phyloP scores from a whole-genome alignment of 2,797 vertebrate genomes.

The Poecilia wingei region DNA sequence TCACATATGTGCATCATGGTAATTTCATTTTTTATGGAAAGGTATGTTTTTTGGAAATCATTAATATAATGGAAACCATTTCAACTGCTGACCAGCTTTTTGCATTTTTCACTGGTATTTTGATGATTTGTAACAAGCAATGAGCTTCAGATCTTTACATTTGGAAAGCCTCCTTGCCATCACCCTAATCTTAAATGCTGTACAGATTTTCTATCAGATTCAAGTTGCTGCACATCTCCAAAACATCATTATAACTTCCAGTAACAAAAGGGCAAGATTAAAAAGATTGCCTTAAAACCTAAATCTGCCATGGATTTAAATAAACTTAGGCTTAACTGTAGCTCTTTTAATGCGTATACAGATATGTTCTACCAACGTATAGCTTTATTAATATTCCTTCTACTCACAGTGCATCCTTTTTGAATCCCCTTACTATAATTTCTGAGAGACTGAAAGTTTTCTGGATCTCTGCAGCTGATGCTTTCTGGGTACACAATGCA shows the following conservation, averaged over 20 bases:
- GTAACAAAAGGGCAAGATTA: neutral
- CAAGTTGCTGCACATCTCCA: neutral
- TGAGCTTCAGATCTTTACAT: neutral
- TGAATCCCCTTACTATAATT: neutral
- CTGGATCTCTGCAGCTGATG: slow-evolving; percentile 18
- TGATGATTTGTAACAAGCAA: neutral
- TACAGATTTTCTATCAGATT: neutral
- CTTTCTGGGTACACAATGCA: slow-evolving; percentile 21
- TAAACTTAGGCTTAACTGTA: neutral
- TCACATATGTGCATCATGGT: slow-evolving; percentile 1
- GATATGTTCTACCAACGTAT: too few species aligned
- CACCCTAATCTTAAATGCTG: neutral
- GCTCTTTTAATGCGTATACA: neutral
- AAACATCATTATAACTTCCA: neutral
- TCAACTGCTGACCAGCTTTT: neutral
- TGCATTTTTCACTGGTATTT: neutral
- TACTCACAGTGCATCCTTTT: neutral
- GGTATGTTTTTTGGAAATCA: neutral
- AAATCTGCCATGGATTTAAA: neutral
- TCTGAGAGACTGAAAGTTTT: neutral
- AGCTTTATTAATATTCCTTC: neutral
- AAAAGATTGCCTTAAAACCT: neutral
- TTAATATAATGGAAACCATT: neutral
- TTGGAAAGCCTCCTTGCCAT: neutral
- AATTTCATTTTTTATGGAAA: neutral